These are phyloP conservation scores for Cyanoderma ruficeps DNA, from an alignment of 2,113 vertebrate species.

Conservation along the genomic window DNA sequence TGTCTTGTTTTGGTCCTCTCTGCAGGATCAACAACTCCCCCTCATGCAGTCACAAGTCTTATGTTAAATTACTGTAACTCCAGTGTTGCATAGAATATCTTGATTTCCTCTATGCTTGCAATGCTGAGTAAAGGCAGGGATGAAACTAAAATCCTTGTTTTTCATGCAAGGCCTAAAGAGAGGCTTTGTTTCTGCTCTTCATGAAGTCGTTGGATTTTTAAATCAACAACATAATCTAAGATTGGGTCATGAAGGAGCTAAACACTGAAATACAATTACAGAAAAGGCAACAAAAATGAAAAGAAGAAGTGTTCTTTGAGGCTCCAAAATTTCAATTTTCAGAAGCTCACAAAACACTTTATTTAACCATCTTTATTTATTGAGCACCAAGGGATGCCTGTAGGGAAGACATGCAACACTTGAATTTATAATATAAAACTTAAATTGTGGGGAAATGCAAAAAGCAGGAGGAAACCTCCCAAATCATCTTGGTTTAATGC, in stretches of 20 bases:
- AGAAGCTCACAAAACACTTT: not conserved
- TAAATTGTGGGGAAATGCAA: not conserved
- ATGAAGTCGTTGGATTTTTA: not conserved
- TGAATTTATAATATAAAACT: not conserved
- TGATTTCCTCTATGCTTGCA: not conserved
- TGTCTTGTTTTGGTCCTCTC: not conserved
- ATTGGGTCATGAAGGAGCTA: not conserved
- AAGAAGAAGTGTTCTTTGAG: not conserved
- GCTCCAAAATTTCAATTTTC: not conserved
- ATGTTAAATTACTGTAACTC: not conserved
- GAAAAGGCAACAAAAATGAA: not conserved
- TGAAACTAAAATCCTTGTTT: not conserved
- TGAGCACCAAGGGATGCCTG: not conserved
- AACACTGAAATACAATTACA: not conserved
- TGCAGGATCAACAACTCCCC: not conserved
- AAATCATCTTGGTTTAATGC: not conserved
- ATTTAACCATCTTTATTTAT: not conserved
- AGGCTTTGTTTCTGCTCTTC: not conserved
- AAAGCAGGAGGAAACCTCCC: not conserved
- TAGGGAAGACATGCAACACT: not conserved
- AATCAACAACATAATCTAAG: not conserved
- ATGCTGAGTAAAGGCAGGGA: not conserved
- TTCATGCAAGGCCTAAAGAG: not conserved
- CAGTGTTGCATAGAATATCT: not conserved
- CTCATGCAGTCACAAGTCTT: fast-evolving